Evolutionary conservation across 2,113 vertebrate species (phyloP).

Genomic region (Cololabis saira): DNA sequence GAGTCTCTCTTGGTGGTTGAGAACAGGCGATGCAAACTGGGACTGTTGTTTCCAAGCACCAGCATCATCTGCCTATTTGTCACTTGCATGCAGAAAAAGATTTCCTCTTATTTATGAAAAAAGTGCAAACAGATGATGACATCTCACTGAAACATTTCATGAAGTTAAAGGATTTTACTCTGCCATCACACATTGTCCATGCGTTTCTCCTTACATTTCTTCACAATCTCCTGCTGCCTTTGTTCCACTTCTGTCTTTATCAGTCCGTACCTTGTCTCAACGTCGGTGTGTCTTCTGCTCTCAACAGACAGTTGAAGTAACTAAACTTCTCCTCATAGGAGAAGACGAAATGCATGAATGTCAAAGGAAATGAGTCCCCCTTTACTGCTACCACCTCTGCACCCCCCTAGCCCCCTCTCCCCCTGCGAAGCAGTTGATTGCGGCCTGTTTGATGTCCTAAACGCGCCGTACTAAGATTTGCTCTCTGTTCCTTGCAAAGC

Average conservation of each 20-base stretch:
- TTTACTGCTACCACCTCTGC: conserved; percentile 52
- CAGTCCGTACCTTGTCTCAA: conserved; percentile 24
- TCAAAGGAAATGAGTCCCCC: conserved; percentile 71
- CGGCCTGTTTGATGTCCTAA: conserved; percentile 84
- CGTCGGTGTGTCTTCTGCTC: conserved; percentile 23
- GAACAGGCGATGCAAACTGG: neutral
- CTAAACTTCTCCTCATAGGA: conserved; percentile 63
- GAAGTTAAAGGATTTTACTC: conserved; percentile 25
- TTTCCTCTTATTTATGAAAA: conserved; percentile 46
- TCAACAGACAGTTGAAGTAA: conserved; percentile 57
- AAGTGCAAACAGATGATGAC: conserved; percentile 63
- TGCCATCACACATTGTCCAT: neutral
- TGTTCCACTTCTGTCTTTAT: conserved; percentile 15
- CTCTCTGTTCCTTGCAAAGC: conserved; percentile 76
- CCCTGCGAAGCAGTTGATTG: conserved; percentile 79
- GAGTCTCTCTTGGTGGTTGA: conserved; percentile 5
- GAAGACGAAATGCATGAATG: conserved; percentile 65
- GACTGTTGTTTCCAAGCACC: conserved; percentile 22
- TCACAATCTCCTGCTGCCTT: conserved; percentile 14
- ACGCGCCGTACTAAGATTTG: conserved; percentile 80
- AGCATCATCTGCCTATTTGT: conserved; percentile 23
- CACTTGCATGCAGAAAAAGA: conserved; percentile 53
- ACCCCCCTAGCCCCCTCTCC: conserved; percentile 40
- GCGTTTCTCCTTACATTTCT: neutral
- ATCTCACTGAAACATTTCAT: conserved; percentile 50